Evolutionary conservation across 2,113 vertebrate species (phyloP).

Genomic region (Erythrolamprus reginae): DNA sequence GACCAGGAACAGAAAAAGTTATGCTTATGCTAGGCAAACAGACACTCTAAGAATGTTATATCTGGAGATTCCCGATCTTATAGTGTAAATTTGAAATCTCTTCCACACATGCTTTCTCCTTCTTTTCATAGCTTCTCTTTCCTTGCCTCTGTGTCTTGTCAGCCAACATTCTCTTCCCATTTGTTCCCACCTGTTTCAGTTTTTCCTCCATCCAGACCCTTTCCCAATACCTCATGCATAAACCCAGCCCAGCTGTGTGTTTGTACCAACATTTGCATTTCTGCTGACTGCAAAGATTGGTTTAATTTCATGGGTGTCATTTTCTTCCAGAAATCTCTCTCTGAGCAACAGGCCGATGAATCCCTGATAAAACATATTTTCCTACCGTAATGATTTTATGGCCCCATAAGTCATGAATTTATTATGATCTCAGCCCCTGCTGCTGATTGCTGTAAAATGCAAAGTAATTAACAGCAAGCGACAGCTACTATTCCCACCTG

Average conservation of each 20-base stretch:
- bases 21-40: not conserved
- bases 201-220: conserved; percentile 8
- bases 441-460: conserved; percentile 82
- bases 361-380: conserved; percentile 81
- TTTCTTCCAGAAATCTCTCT: conserved; percentile 81
- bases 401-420: conserved; percentile 82
- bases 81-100: not conserved
- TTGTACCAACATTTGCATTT: conserved; percentile 73
- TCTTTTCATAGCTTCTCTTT: not conserved
- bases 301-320: conserved; percentile 84
- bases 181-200: not conserved
- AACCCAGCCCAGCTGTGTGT: conserved; percentile 45
- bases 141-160: not conserved
- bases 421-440: conserved; percentile 81
- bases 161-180: not conserved
- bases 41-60: not conserved
- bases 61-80: not conserved
- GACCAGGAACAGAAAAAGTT: not conserved
- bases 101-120: not conserved
- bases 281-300: conserved; percentile 73
- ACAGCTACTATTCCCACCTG: conserved; percentile 81
- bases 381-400: conserved; percentile 82
- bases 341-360: conserved; percentile 73
- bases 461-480: conserved; percentile 77
- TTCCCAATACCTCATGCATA: fast-evolving